A percentile compares a stretch with the other conserved stretches of the same genome.
Evolutionary conservation across 2,113 vertebrate species (phyloP).

Genomic region (Psephotus haematonotus): DNA sequence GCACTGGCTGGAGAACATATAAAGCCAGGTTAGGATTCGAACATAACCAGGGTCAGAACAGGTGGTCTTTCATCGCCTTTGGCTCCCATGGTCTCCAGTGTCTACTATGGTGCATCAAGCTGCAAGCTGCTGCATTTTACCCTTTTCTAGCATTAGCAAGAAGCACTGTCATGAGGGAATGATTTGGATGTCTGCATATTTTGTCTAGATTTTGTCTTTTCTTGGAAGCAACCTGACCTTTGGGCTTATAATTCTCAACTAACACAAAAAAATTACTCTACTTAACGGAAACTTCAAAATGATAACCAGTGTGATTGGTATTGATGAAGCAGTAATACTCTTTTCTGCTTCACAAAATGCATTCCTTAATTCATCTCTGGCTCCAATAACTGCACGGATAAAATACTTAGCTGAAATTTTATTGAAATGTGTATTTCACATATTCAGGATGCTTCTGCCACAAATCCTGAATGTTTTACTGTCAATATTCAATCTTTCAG

Average conservation of each 20-base stretch:
- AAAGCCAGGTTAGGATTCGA: not conserved
- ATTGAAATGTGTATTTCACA: slow-evolving; percentile 35
- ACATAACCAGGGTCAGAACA: rapidly evolving
- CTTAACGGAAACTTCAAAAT: slow-evolving; percentile 24
- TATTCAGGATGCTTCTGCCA: slow-evolving; percentile 14
- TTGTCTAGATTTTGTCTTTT: not conserved
- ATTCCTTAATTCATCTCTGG: not conserved
- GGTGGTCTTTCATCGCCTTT: not conserved
- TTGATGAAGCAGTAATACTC: slow-evolving; percentile 20
- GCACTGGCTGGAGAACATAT: not conserved
- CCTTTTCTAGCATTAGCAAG: not conserved
- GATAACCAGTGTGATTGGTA: not conserved
- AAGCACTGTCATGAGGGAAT: not conserved
- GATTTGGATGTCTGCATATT: not conserved
- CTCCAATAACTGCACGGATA: not conserved
- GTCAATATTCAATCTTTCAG: slow-evolving; percentile 43
- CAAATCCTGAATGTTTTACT: slow-evolving; percentile 27
- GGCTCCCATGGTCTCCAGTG: not conserved
- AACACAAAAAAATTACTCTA: not conserved
- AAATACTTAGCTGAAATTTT: slow-evolving; percentile 37
- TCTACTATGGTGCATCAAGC: not conserved
- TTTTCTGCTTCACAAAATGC: slow-evolving; percentile 35
- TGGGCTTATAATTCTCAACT: not conserved
- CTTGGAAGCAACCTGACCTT: not conserved
- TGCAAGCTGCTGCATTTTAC: not conserved